phyloP scores from a whole-genome alignment of 2,797 vertebrate species.

The Sebastes steindachneri region DNA sequence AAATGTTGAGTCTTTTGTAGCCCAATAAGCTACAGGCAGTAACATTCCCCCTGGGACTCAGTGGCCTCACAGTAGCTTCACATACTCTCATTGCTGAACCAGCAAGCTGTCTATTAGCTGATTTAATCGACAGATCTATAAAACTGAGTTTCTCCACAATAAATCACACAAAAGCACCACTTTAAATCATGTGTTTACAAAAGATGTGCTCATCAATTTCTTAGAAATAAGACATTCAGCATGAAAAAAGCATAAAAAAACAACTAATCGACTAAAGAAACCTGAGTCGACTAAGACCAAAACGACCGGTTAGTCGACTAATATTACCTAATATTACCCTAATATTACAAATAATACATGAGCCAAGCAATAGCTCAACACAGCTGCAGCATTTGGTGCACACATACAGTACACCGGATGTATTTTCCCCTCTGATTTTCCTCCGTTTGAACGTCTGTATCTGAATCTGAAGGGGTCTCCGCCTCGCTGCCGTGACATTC shows the following conservation, averaged over 20 bases:
- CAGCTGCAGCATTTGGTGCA: neutral
- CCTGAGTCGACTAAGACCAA: too few relatives aligned
- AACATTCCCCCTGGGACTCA: neutral
- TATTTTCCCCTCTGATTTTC: neutral
- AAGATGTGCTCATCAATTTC: neutral
- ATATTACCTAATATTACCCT: neutral
- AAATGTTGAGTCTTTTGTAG: neutral
- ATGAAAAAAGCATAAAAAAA: neutral
- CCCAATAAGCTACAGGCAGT: neutral
- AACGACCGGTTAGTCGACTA: too few relatives aligned
- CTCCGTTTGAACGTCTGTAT: neutral
- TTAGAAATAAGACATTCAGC: neutral
- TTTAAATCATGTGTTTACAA: accelerated
- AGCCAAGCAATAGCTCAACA: neutral
- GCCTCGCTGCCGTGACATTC: neutral
- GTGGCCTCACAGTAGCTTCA: neutral
- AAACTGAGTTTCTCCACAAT: neutral
- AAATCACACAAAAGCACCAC: neutral
- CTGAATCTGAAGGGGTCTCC: neutral
- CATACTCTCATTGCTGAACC: neutral
- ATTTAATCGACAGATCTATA: neutral
- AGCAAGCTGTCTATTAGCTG: neutral
- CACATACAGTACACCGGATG: neutral
- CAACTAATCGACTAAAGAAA: neutral
- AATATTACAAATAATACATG: neutral